Conservation (phyloP, 2,113 vertebrate species). For the Trinectes maculatus region DNA sequence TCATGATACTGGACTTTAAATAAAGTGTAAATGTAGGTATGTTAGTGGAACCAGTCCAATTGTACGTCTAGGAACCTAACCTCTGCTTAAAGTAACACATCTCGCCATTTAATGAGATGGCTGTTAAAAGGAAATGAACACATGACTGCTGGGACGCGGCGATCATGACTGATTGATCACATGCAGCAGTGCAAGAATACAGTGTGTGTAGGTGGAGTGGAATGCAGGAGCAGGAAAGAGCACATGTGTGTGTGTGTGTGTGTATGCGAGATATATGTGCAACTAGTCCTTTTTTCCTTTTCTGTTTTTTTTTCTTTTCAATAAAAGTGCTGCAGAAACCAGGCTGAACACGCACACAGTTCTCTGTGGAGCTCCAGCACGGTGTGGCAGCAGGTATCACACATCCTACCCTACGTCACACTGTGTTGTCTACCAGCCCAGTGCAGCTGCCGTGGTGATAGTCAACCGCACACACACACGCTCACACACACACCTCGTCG, state of each 20-base stretch:
- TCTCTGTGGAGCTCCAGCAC: constrained; percentile 43
- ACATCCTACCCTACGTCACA: constrained; percentile 59
- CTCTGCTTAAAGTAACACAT: no score
- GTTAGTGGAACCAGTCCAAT: no score
- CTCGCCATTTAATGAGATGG: no score
- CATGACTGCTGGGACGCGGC: constrained; percentile 12
- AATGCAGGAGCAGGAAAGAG: constrained; percentile 27
- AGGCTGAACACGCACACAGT: constrained; percentile 30
- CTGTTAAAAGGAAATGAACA: constrained; percentile 19
- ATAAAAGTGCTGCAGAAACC: constrained; percentile 19
- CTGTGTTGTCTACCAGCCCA: constrained; percentile 61
- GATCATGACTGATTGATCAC: constrained; percentile 34
- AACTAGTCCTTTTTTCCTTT: constrained; percentile 14
- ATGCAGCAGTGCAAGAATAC: constrained; percentile 18
- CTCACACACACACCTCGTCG: constrained; percentile 36
- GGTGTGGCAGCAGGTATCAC: constrained; percentile 49
- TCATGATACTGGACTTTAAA: no score
- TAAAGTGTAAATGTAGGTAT: no score
- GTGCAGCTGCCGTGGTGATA: constrained; percentile 56
- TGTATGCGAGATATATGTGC: constrained; percentile 16
- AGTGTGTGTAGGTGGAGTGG: constrained; percentile 27
- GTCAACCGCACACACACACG: constrained; percentile 4
- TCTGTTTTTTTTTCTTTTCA: constrained; percentile 3
- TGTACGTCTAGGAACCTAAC: no score
- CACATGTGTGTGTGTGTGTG: constrained; percentile 17